Evolutionary conservation across 1,140 invertebrate genomes (phyloP), one percentile per base, ranked within the genome.

Genomic region (Carcinoscorpius rotundicauda): DNA sequence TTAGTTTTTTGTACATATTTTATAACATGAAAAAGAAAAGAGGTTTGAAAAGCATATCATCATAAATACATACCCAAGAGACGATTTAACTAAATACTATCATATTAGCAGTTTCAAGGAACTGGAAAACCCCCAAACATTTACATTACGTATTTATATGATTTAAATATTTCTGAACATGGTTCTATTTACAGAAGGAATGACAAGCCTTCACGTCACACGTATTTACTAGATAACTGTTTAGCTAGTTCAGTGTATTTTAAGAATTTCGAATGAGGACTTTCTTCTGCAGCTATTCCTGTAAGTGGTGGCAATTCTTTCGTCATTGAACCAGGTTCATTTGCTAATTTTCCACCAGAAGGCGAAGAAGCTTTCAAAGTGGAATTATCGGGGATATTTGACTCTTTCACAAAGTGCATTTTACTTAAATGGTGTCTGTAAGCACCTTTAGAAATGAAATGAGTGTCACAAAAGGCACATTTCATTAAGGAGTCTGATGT

Each of bases 201-300:
- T 9, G 6, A 55, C 9, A 61, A 49, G 59, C 61, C 60, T 61
- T 61, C 52, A 53, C 52, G 53, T 69, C 63, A 71, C 29, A 75
- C 75, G 67, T 94, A 94, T 82, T 95, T 95, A 80, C 91, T 93
- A 75, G 91, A 94, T 75, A 96, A 82, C 80, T 96, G 92, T 80
- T 95, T 96, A 69, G 92, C 92, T 75, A 96, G 84, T 81, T 96
- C 92, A 73, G 91, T 93, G 81, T 96, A 96, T 81, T 96, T 96
- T 69, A 94, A 85, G 83, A 95, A 95, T 81, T 96, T 96, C 68
- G 92, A 94, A 80, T 94, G 91, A 11, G 91, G 90, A 76, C 89
- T 93, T 77, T 96, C 92, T 72, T 93, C 91, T 71, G 62, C 49
- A 51, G 68, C 62, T 29, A 63, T 56, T 8, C 68, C 53, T 51